These are phyloP conservation scores for Tricholaema leucomelas DNA, from an alignment of 2,113 vertebrate genomes.

Conservation along the genomic window DNA sequence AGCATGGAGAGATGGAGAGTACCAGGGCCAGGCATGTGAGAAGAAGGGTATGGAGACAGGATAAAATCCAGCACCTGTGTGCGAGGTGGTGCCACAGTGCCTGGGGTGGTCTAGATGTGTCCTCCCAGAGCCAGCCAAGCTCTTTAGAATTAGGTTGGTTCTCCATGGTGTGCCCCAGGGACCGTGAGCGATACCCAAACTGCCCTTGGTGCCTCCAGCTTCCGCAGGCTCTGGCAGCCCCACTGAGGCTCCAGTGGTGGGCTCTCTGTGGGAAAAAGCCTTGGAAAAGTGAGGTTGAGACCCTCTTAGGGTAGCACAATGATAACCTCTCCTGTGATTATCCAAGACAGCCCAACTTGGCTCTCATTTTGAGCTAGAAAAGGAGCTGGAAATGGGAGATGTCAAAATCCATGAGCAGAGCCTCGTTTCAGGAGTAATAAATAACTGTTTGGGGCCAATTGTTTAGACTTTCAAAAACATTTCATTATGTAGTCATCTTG, in stretches of 20 bases:
- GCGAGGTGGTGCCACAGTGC: not conserved
- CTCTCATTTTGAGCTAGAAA: not conserved
- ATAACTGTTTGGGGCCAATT: not conserved
- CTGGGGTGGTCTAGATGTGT: fast-evolving
- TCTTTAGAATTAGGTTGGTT: not conserved
- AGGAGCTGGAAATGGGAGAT: not conserved
- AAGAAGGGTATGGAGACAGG: not conserved
- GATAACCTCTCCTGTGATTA: fast-evolving
- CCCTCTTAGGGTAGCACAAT: fast-evolving
- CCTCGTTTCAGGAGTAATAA: not conserved
- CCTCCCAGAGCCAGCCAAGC: not conserved
- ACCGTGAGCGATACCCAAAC: fast-evolving
- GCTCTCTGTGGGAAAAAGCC: not conserved
- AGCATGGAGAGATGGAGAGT: not conserved
- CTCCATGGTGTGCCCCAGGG: fast-evolving
- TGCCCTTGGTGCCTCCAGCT: not conserved
- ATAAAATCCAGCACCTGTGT: not conserved
- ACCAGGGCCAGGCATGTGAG: not conserved
- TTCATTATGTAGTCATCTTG: not conserved
- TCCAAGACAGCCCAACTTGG: fast-evolving
- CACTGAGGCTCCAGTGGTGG: fast-evolving
- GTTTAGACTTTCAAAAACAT: not conserved
- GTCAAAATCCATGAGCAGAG: not conserved
- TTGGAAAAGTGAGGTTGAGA: fast-evolving
- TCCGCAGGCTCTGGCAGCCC: fast-evolving